These are phyloP conservation scores for Eretmocerus hayati DNA, from an alignment of 2,888 invertebrate species.

Conservation along the genomic window DNA sequence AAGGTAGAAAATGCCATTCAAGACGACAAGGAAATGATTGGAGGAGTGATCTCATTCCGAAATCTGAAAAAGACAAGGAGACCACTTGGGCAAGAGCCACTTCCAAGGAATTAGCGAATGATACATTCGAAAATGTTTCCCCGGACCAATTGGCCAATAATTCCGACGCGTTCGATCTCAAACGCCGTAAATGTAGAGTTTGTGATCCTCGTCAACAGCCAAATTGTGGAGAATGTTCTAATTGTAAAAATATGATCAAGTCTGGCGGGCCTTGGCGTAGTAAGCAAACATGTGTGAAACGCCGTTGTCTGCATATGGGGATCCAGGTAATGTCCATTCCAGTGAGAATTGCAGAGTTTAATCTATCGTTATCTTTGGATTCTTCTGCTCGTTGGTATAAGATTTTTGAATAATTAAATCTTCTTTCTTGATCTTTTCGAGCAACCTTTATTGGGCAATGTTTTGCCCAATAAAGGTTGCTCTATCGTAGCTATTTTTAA, in stretches of 20 bases:
- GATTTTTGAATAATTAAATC: no score
- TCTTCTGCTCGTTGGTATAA: no score
- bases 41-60: constrained; percentile 45
- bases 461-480: no score
- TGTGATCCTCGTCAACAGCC: constrained; percentile 72
- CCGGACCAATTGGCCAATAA: constrained; percentile 61
- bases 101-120: constrained; percentile 68
- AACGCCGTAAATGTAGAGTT: constrained; percentile 65
- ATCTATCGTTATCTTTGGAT: no score
- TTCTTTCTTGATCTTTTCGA: no score
- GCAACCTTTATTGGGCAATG: no score
- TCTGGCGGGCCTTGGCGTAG: constrained; percentile 64
- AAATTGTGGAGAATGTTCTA: constrained; percentile 69
- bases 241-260: constrained; percentile 72
- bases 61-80: constrained; percentile 49
- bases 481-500: no score
- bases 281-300: constrained; percentile 61
- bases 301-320: constrained; percentile 72
- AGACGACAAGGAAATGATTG: constrained; percentile 20
- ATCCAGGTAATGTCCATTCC: constrained; percentile 48
- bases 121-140: constrained; percentile 74
- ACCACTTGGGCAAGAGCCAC: constrained; percentile 68
- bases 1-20: constrained; percentile 12
- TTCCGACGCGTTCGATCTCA: constrained; percentile 40
- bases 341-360: no score